Evolutionary conservation across 2,113 vertebrate genomes (phyloP).

Genomic region (Pandion haliaetus): DNA sequence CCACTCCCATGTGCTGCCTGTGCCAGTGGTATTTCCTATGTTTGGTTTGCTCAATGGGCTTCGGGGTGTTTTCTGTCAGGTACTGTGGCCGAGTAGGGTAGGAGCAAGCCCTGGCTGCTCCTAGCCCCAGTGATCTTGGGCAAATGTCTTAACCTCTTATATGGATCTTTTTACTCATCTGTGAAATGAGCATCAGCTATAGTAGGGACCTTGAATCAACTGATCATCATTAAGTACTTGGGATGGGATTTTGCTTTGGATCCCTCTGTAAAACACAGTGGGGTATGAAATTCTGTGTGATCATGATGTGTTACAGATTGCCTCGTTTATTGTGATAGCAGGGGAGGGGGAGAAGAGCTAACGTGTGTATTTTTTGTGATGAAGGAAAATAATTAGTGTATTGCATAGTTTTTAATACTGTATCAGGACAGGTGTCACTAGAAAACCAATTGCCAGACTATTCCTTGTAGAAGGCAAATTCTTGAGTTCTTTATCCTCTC

Average conservation of each 20-base stretch:
- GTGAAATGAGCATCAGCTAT: not conserved
- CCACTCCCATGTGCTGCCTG: not conserved
- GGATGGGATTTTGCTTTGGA: not conserved
- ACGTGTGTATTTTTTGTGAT: not conserved
- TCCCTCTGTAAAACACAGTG: not conserved
- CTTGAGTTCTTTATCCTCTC: not conserved
- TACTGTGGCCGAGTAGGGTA: not conserved
- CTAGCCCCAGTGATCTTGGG: not conserved
- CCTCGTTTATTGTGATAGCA: not conserved
- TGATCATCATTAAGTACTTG: not conserved
- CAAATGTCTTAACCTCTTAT: not conserved
- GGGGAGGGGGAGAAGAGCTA: not conserved
- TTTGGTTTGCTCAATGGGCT: rapidly evolving
- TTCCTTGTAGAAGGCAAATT: not conserved
- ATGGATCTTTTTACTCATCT: not conserved
- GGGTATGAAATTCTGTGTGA: not conserved
- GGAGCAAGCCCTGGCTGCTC: not conserved
- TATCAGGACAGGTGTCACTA: not conserved
- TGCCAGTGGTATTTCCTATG: not conserved
- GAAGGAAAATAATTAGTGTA: not conserved
- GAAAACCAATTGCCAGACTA: not conserved
- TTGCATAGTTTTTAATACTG: not conserved
- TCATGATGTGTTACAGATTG: not conserved
- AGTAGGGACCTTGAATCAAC: not conserved
- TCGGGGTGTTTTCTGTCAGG: not conserved